phyloP scores from a whole-genome alignment of 2,888 invertebrate species.

The Melangyna quadrimaculata region DNA sequence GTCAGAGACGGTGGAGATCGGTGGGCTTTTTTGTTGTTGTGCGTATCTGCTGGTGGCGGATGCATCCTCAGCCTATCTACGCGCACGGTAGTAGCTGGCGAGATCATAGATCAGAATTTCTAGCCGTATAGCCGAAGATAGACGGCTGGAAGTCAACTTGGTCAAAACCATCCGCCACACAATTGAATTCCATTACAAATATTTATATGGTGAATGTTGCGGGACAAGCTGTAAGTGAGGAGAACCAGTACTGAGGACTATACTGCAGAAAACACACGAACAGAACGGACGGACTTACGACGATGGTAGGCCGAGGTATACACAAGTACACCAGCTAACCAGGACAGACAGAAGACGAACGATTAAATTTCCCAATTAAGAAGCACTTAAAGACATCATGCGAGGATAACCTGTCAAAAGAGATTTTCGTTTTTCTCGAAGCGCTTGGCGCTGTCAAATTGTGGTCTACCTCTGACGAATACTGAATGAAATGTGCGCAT shows the following conservation, averaged over 20 bases:
- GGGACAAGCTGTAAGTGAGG: background rate
- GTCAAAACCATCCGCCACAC: slow-evolving; percentile 70
- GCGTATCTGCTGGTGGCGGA: slow-evolving; percentile 63
- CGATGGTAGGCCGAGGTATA: background rate
- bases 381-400: slow-evolving; percentile 71
- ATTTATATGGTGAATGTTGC: slow-evolving; percentile 46
- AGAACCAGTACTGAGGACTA: background rate
- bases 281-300: background rate
- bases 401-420: slow-evolving; percentile 70
- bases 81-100: slow-evolving; percentile 65
- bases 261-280: background rate
- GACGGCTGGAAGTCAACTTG: slow-evolving; percentile 67
- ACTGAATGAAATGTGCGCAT: slow-evolving; percentile 63
- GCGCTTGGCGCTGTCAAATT: slow-evolving; percentile 71
- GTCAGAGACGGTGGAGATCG: background rate
- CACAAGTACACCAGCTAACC: slow-evolving; percentile 32
- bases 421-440: slow-evolving; percentile 70
- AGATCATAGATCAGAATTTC: slow-evolving; percentile 71
- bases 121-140: slow-evolving; percentile 61
- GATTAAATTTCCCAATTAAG: slow-evolving; percentile 72
- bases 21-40: slow-evolving; percentile 47
- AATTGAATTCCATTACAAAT: slow-evolving; percentile 71
- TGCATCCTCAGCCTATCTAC: slow-evolving; percentile 31
- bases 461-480: slow-evolving; percentile 66
- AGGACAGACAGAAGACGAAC: slow-evolving; percentile 57